Conservation (phyloP, 53 echinoderm and acorn worm species). For the Astropecten irregularis region DNA sequence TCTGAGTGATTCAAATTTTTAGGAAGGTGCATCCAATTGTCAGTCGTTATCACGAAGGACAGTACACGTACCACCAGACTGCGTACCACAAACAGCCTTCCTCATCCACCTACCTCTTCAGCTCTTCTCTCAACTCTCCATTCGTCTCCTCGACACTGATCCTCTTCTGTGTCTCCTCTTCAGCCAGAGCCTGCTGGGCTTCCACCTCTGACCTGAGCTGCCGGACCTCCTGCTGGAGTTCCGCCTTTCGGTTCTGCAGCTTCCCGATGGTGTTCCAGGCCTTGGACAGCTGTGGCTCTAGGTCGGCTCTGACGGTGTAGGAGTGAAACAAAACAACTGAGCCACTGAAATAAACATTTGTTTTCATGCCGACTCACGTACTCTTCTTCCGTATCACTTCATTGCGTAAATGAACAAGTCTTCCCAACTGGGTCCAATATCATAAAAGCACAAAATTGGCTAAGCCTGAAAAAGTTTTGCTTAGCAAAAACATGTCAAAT, state of each 20-base stretch:
- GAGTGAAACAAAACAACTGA: background rate
- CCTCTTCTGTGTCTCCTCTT: constrained; percentile 51
- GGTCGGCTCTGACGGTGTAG: constrained; percentile 14
- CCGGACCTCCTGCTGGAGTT: constrained; percentile 50
- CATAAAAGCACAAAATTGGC: too few relatives aligned
- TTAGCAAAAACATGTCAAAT: too few relatives aligned
- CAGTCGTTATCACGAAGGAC: too few relatives aligned
- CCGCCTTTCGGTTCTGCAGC: constrained; percentile 52
- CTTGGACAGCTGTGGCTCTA: constrained; percentile 52
- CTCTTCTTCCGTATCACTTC: too few relatives aligned
- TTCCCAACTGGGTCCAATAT: too few relatives aligned
- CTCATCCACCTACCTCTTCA: constrained; percentile 38
- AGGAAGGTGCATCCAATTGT: too few relatives aligned
- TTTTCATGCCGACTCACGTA: too few relatives aligned
- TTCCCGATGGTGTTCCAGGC: constrained; percentile 61
- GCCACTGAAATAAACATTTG: too few relatives aligned
- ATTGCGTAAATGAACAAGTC: too few relatives aligned
- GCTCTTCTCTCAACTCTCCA: constrained; percentile 55
- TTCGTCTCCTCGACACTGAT: constrained; percentile 55
- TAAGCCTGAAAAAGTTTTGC: too few relatives aligned
- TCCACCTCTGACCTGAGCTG: constrained; percentile 51
- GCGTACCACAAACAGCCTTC: background rate
- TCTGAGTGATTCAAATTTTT: too few relatives aligned
- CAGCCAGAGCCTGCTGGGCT: constrained; percentile 25
- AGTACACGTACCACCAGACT: too few relatives aligned